Evolutionary conservation across 2,797 vertebrate species (phyloP).

Genomic region (Rhodeus uyekii): DNA sequence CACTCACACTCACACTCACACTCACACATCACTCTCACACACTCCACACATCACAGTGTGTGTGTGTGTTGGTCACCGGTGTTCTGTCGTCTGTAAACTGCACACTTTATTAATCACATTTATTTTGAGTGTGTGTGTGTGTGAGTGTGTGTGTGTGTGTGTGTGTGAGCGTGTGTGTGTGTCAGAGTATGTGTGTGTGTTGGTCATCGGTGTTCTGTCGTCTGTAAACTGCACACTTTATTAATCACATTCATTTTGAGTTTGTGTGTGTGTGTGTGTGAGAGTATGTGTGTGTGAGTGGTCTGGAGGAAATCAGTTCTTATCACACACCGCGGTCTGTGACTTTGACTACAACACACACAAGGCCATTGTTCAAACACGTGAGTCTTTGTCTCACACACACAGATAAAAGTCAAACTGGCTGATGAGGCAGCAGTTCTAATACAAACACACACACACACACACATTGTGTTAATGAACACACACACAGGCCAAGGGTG

Average conservation of each 20-base stretch:
- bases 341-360: constrained; percentile 14
- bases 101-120: too few relatives aligned
- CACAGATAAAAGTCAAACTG: constrained; percentile 68
- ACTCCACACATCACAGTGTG: too few relatives aligned
- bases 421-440: constrained; percentile 64
- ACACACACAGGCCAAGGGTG: constrained; percentile 45
- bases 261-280: background rate
- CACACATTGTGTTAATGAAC: background rate
- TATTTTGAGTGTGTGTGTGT: too few relatives aligned
- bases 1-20: too few relatives aligned
- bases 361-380: background rate
- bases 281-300: background rate
- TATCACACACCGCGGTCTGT: constrained; percentile 18
- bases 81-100: too few relatives aligned
- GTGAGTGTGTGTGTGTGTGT: too few relatives aligned
- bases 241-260: too few relatives aligned
- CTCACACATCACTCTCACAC: background rate
- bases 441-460: background rate
- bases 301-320: constrained; percentile 29
- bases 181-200: background rate
- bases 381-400: constrained; percentile 41
- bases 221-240: too few relatives aligned
- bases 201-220: too few relatives aligned
- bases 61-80: too few relatives aligned
- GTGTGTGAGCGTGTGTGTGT: background rate